Evolutionary conservation across 2,797 vertebrate species (phyloP).

Genomic region (Chloroceryle amazona): DNA sequence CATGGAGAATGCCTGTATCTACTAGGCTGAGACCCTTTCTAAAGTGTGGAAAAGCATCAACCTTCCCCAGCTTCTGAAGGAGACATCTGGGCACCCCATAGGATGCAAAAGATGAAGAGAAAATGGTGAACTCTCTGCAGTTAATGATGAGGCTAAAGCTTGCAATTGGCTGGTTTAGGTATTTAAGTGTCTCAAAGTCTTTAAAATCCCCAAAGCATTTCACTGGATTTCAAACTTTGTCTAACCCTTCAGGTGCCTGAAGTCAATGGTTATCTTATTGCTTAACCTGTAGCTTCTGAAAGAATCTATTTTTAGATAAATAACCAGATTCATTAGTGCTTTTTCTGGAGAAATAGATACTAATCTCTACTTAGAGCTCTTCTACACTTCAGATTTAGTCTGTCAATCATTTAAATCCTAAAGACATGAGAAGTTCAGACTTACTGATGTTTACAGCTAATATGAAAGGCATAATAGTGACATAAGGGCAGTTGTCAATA

Average conservation of each 20-base stretch:
- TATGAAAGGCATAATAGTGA: neutral
- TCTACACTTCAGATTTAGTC: neutral
- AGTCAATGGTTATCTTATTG: neutral
- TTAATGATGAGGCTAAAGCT: neutral
- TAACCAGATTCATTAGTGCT: neutral
- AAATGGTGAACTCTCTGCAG: neutral
- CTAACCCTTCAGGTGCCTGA: neutral
- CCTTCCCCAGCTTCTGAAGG: neutral
- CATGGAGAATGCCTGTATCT: neutral
- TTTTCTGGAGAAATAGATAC: neutral
- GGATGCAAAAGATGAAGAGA: neutral
- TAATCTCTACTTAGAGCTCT: neutral
- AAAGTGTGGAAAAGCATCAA: neutral
- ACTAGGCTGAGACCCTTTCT: neutral
- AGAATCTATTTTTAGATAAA: neutral
- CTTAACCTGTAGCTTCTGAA: neutral
- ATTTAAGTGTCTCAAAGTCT: neutral
- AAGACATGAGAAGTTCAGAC: rapidly evolving
- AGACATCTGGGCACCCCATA: neutral
- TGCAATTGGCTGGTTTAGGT: neutral
- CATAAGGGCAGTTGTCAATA: neutral
- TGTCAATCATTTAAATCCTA: neutral
- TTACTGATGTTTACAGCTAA: neutral
- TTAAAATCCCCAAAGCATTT: neutral
- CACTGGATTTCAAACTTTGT: neutral